Conservation (phyloP, 2,797 vertebrate genomes). For the Lepidocolaptes lacrymiger region DNA sequence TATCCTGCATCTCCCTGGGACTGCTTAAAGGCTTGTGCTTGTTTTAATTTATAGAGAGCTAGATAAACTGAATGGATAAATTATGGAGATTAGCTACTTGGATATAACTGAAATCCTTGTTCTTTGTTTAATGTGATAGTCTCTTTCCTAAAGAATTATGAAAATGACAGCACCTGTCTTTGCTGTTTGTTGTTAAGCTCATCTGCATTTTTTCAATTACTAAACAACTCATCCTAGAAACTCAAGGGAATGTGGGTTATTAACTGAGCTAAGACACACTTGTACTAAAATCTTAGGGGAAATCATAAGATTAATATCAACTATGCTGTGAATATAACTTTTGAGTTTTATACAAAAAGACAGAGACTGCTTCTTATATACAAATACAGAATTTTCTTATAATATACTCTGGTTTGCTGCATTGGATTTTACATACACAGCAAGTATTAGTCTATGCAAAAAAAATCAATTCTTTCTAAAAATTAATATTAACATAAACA, state of each 20-base stretch:
- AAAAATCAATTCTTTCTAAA: neutral
- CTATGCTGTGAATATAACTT: neutral
- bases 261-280: conserved; percentile 25
- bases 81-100: conserved; percentile 5
- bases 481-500: neutral
- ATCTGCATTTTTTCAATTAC: conserved; percentile 69
- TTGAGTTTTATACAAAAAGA: neutral
- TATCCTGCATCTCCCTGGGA: neutral
- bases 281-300: conserved; percentile 30
- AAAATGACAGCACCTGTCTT: neutral
- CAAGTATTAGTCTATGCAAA: neutral
- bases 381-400: neutral
- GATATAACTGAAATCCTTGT: conserved; percentile 18
- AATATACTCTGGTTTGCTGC: neutral
- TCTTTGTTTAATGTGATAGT: conserved; percentile 19
- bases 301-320: conserved; percentile 40
- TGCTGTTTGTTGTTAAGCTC: conserved; percentile 32
- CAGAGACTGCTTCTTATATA: neutral
- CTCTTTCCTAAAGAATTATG: neutral
- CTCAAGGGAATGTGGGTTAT: conserved; percentile 19
- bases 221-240: conserved; percentile 30
- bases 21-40: neutral
- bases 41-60: neutral
- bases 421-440: neutral
- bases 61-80: neutral